A percentile compares a stretch with the other conserved stretches of the same genome.
phyloP scores from a whole-genome alignment of 1,140 invertebrate species.

The Apis cerana region DNA sequence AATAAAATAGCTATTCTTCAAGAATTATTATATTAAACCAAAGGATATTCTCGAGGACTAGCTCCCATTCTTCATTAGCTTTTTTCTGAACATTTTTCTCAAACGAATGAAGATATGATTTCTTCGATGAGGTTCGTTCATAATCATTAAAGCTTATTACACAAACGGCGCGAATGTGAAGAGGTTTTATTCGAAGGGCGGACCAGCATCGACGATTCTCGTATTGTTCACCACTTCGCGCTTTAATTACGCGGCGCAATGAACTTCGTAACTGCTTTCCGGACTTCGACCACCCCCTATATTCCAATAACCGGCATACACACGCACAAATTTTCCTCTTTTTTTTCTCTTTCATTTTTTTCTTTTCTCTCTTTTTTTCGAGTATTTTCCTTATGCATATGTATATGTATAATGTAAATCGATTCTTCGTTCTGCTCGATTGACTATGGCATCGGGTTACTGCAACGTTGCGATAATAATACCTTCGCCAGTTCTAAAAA shows the following conservation, averaged over 20 bases:
- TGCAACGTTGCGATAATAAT: slow-evolving; percentile 31
- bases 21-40: background rate
- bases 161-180: slow-evolving; percentile 18
- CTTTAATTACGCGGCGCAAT: slow-evolving; percentile 42
- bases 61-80: background rate
- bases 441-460: slow-evolving; percentile 26
- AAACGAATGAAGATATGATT: background rate
- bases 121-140: background rate
- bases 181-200: slow-evolving; percentile 25
- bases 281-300: background rate
- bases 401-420: background rate
- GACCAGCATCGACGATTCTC: slow-evolving; percentile 17
- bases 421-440: slow-evolving; percentile 30
- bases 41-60: too few species aligned
- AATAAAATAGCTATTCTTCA: background rate
- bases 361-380: background rate
- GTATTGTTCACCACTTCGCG: slow-evolving; percentile 39
- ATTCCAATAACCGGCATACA: slow-evolving; percentile 10
- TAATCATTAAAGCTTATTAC: slow-evolving; percentile 27
- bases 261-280: slow-evolving; percentile 44
- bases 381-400: background rate
- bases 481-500: slow-evolving; percentile 31
- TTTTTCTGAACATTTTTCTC: background rate
- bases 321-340: background rate
- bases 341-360: background rate